These are phyloP conservation scores for Polyodon spathula DNA, from an alignment of 2,113 vertebrate genomes.

Conservation along the genomic window DNA sequence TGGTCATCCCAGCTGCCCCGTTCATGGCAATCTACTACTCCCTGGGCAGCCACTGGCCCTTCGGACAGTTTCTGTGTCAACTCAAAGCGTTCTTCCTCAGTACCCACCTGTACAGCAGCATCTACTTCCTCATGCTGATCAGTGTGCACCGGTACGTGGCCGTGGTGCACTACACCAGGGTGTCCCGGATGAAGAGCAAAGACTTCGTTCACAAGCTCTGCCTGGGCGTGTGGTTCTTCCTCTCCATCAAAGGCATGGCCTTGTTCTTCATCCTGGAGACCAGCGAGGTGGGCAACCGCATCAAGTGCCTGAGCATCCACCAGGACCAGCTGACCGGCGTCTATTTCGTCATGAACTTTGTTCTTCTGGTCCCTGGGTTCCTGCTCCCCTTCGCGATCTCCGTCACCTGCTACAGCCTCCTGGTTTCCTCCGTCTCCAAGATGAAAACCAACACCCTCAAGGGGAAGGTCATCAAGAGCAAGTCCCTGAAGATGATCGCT, in stretches of 20 bases:
- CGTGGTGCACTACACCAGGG: conserved; percentile 40
- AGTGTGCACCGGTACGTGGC: conserved; percentile 49
- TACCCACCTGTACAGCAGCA: conserved; percentile 50
- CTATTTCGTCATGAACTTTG: conserved; percentile 42
- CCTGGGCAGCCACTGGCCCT: conserved; percentile 38
- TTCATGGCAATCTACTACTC: conserved; percentile 44
- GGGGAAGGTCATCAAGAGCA: conserved; percentile 42
- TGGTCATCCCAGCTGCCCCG: conserved; percentile 40
- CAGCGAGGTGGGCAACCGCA: conserved; percentile 23
- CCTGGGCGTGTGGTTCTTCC: conserved; percentile 36
- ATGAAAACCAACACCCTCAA: conserved; percentile 33
- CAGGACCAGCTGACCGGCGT: conserved; percentile 24
- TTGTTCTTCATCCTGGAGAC: conserved; percentile 36
- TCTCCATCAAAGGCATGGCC: conserved; percentile 34
- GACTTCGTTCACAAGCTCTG: conserved; percentile 47
- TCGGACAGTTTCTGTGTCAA: conserved; percentile 46
- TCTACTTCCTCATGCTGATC: conserved; percentile 53
- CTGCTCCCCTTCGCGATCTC: conserved; percentile 42
- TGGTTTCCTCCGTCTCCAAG: conserved; percentile 38
- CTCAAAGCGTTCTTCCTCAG: conserved; percentile 43
- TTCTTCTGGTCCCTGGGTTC: conserved; percentile 36
- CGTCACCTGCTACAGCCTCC: conserved; percentile 35
- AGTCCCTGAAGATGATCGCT: conserved; percentile 42
- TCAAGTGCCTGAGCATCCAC: conserved; percentile 48
- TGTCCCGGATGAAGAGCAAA: conserved; percentile 38